Evolutionary conservation across 2,888 invertebrate species (phyloP).

Genomic region (Phengaris arion): DNA sequence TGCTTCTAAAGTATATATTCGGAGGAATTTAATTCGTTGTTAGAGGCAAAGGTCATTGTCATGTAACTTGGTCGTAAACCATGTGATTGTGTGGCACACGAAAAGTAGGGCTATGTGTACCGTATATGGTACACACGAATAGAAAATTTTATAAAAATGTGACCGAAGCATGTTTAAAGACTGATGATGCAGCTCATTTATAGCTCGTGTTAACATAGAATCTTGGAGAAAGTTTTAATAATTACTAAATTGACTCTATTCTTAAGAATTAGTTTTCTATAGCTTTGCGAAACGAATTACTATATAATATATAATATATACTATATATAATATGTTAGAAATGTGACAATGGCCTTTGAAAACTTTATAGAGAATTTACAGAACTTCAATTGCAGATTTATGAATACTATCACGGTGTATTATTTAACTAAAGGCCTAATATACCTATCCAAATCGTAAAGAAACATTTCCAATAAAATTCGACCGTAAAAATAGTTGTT

Average conservation of each 20-base stretch:
- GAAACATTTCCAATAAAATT: too few species aligned
- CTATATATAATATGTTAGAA: too few species aligned
- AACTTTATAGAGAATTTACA: slow-evolving; percentile 3
- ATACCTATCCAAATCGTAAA: too few species aligned
- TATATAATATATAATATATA: too few species aligned
- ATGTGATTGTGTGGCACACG: background rate
- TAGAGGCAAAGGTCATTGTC: slow-evolving; percentile 11
- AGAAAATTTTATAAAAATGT: background rate
- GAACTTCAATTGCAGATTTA: background rate
- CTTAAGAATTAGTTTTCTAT: background rate
- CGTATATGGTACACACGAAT: background rate
- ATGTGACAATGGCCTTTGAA: slow-evolving; percentile 7
- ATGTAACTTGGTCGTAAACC: too few species aligned
- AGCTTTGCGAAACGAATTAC: too few species aligned
- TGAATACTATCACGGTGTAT: background rate
- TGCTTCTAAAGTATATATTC: slow-evolving; percentile 18
- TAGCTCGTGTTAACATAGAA: background rate
- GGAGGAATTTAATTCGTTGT: slow-evolving; percentile 12
- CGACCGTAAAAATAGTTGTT: too few species aligned
- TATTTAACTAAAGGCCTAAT: background rate
- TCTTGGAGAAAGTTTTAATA: background rate
- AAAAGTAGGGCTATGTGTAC: background rate
- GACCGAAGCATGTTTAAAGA: background rate
- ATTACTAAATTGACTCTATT: background rate
- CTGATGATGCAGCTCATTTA: background rate